These are phyloP conservation scores for Cavia aperea DNA, from an alignment of 2,113 vertebrate genomes.

Conservation along the genomic window DNA sequence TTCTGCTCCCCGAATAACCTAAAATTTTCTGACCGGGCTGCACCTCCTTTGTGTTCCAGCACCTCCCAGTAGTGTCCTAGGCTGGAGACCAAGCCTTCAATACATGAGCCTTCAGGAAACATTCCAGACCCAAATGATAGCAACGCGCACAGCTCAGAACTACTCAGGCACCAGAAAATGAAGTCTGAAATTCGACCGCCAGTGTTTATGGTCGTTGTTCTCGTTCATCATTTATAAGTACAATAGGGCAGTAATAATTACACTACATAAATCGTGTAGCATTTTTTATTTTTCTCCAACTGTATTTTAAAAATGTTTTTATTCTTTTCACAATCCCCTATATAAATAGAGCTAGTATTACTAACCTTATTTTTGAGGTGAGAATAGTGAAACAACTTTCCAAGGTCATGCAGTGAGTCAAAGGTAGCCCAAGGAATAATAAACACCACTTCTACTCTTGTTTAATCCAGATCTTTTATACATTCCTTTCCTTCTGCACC, in stretches of 20 bases:
- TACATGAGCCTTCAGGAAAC: background rate
- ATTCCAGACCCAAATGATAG: background rate
- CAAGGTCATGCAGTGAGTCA: conserved; percentile 15
- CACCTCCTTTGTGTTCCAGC: background rate
- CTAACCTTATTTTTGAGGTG: background rate
- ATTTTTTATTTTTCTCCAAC: conserved; percentile 18
- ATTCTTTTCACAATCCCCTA: conserved; percentile 28
- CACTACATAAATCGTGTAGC: background rate
- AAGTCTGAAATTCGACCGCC: background rate
- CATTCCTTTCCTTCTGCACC: background rate
- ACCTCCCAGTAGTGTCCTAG: background rate
- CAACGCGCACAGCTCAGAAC: background rate
- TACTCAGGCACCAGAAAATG: background rate
- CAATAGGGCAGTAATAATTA: conserved; percentile 11
- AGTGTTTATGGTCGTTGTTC: background rate
- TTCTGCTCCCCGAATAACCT: background rate
- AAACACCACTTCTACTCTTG: background rate
- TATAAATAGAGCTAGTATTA: conserved; percentile 17
- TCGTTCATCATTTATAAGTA: conserved; percentile 13
- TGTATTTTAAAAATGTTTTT: background rate
- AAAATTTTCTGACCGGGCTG: background rate
- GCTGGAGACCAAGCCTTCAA: background rate
- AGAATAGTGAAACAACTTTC: background rate
- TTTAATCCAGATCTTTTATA: conserved; percentile 14
- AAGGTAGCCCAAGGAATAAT: background rate